Base-by-base conservation (phyloP, 2,113 vertebrate genomes). In the Spermophilus dauricus region DNA sequence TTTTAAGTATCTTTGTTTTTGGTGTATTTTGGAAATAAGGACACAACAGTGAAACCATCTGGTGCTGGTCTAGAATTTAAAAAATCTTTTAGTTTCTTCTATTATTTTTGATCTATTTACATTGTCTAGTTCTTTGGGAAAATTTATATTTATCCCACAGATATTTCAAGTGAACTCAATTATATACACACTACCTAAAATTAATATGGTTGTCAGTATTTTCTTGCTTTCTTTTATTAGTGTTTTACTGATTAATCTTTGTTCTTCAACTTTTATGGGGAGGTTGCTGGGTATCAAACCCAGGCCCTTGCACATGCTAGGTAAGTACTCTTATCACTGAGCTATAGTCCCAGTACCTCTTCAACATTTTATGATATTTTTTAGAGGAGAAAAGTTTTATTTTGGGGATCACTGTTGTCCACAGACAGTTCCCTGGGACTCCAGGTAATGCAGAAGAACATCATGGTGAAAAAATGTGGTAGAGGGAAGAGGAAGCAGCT, bases 101-200 rank as follows among this genome's bases (percentile, higher is more conserved):
- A 34, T 67, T 96, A 65, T 91, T 63, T 45, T 37, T 94, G 24
- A 28, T 81, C 34, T 73, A 5, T 85, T 91, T 88, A 85, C 24
- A 85, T 18, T 78, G n/a, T 48, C 18, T 94, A 48, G 42, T 94
- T 82, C 39, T 92, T 45, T 63, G 53, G 30, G 53, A 22, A 75
- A 80, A 88, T 91, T 88, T 81, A 2, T 94, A 56, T 96, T 89
- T 92, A 45, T 93, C 37, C 30, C 26, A 78, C n/a, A 34, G 13
- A 42, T 9, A 72, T 83, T 92, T 80, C 14, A 92, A 61, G 37
- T 39, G 48, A 89, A n/a, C 51, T 81, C n/a, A 88, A 67, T 83
- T 87, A 77, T 75, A 61, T 45, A 45, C 8, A 22, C 6, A 13
- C 18, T 56, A 91, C 65, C 45, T 86, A 42, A 93, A 72, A 78